Evolutionary conservation across 30 jellyfish, hydroid and myxozoan species (phyloP), one percentile per base, ranked within the genome.

Genomic region (Haliclystus octoradiatus): DNA sequence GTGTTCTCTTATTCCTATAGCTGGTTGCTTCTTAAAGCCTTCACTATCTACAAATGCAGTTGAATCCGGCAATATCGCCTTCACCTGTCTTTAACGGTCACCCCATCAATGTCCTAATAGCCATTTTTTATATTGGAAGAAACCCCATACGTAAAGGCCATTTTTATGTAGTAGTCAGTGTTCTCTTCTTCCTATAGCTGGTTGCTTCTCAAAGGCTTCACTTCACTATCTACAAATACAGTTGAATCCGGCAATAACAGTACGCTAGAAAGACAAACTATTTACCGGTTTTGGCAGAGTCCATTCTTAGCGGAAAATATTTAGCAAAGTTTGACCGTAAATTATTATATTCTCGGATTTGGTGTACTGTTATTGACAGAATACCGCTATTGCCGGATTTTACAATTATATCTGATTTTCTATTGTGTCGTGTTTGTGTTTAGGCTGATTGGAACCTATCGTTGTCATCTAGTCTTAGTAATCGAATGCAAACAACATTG

Each of bases 401-500:
- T 40, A 5, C 57, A 40, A 40, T 40, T 40, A 19, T 40, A 5
- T 19, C 9, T 40, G 57, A 40, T 40, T 40, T 40, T 9, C n/a
- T n/a, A n/a, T n/a, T n/a, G n/a, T n/a, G n/a, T n/a, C n/a, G n/a
- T n/a, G n/a, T n/a, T 40, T 40, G 57, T 40, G 57, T 40, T 5
- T 40, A 40, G 57, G 57, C 14, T 5, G 57, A 40, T 19, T 40
- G 57, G 57, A 40, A 5, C 14, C 57, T 5, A 40, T 40, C 57
- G 57, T 40, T 19, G 19, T 5, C 57, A 40, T 9, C 14, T 5
- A 40, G 14, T 9, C 57, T 40, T 9, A 40, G 57, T 40, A 40
- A 40, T 40, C 57, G 57, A 19, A 40, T 40, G 57, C 57, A 40
- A 40, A 40, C 57, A 40, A 40, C 57, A 40, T 40, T 86, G 35